Conservation (phyloP, 30 jellyfish, hydroid and myxozoan genomes). For the Hydractinia symbiolongicarpus region DNA sequence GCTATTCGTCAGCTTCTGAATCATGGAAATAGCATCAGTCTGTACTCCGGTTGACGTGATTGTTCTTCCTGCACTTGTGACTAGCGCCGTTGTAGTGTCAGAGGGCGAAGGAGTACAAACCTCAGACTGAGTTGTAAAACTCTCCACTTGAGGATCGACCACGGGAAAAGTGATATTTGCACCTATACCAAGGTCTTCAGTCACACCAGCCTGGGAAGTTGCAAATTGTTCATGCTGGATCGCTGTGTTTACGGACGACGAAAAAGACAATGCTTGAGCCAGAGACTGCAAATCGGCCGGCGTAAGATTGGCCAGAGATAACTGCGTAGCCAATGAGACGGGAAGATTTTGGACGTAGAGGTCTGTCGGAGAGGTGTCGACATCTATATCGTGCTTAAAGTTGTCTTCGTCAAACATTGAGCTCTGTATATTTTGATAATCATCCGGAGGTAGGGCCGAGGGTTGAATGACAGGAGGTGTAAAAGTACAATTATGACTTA, state of each 20-base stretch:
- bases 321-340: conserved; percentile 56
- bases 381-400: conserved; percentile 23
- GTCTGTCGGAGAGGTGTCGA: conserved; percentile 47
- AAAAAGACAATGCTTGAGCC: conserved; percentile 90
- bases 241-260: conserved; percentile 62
- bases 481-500: conserved; percentile 71
- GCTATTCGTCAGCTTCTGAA: conserved; percentile 83
- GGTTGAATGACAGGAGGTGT: conserved; percentile 92
- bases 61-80: conserved; percentile 56
- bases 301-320: conserved; percentile 84
- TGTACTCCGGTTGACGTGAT: conserved; percentile 99
- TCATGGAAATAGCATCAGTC: conserved; percentile 93
- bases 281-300: conserved; percentile 95
- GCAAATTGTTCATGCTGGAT: conserved; percentile 25
- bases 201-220: conserved; percentile 76
- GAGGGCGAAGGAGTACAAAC: conserved; percentile 63
- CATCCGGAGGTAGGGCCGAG: conserved; percentile 49
- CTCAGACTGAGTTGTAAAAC: conserved; percentile 67
- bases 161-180: conserved; percentile 87
- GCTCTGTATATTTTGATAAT: conserved; percentile 56
- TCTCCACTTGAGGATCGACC: conserved; percentile 78
- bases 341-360: conserved; percentile 72
- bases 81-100: conserved; percentile 58
- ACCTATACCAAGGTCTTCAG: conserved; percentile 75
- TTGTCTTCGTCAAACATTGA: conserved; percentile 39